These are phyloP conservation scores for Tretioscincus oriximinensis DNA, from an alignment of 2,113 vertebrate genomes.

Conservation along the genomic window DNA sequence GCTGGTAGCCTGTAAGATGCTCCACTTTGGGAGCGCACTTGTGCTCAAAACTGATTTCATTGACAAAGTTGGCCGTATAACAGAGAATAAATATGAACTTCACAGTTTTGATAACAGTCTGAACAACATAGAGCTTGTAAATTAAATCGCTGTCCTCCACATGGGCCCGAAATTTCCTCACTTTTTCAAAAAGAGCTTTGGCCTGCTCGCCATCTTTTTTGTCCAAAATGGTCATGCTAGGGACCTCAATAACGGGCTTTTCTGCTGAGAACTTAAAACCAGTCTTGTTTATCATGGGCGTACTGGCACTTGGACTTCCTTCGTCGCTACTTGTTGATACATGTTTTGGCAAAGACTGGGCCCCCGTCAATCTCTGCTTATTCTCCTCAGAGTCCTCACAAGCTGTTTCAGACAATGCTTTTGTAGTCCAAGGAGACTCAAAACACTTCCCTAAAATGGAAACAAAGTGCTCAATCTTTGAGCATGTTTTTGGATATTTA, in stretches of 20 bases:
- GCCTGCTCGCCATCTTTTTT: constrained; percentile 98
- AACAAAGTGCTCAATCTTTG: constrained; percentile 98
- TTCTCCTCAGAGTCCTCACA: constrained; percentile 98
- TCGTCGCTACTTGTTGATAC: constrained; percentile 95
- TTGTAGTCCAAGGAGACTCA: constrained; percentile 98
- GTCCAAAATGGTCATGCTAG: constrained; percentile 94
- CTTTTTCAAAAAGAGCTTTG: constrained; percentile 97
- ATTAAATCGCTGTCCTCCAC: constrained; percentile 97
- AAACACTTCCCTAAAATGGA: constrained; percentile 97
- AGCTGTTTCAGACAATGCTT: constrained; percentile 93
- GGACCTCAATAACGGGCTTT: constrained; percentile 90
- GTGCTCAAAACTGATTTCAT: constrained; percentile 91
- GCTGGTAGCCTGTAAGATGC: constrained; percentile 90
- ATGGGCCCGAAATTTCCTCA: constrained; percentile 92
- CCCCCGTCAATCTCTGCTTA: constrained; percentile 90
- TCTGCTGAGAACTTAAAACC: constrained; percentile 93
- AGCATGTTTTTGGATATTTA: constrained; percentile 98
- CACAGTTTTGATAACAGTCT: constrained; percentile 94
- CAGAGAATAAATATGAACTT: constrained; percentile 96
- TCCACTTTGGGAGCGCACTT: constrained; percentile 88
- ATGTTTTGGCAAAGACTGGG: constrained; percentile 89
- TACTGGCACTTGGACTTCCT: constrained; percentile 90
- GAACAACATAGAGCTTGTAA: constrained; percentile 93
- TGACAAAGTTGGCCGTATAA: constrained; percentile 94
- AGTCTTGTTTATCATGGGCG: constrained; percentile 88